Base-by-base conservation (phyloP, 2,797 vertebrate genomes). In the Nasua narica region DNA sequence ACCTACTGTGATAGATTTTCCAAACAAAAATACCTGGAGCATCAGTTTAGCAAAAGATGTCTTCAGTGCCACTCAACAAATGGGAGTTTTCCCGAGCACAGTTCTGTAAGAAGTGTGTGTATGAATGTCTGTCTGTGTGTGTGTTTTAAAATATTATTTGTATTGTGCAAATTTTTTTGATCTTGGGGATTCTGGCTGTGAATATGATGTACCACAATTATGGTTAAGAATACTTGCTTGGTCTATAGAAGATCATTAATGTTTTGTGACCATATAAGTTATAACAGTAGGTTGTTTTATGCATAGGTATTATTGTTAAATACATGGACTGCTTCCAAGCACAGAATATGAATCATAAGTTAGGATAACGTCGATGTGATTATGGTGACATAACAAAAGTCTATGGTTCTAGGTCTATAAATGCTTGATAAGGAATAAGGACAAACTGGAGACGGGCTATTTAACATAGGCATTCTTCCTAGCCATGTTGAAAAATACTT, bases 271-370 rank as follows among this genome's bases (percentile, higher is more conserved):
- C 98, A 97, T 97, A 95, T 94, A 97, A 93, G 96, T 97, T 98
- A 90, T 98, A 98, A 97, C 87, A 90, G 97, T 98, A 95, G 97
- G 87, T 97, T 98, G 95, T 97, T 98, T 97, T 96, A 96, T 98
- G 93, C 98, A 90, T 98, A 98, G 98, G 97, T 98, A 98, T 98
- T 97, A 98, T 95, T 97, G 87, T 98, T 98, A 97, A 98, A 97
- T 97, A 98, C 98, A 97, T 96, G 98, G 97, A 98, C 96, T 97
- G 90, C 97, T 97, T 98, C 95, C 96, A 97, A 96, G 98, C 97
- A 98, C 97, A 97, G 94, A 97, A 89, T 95, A 93, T 94, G 95
- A 97, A 93, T 97, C 88, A 70, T 97, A 97, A 94, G 48, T 97
- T 97, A 97, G 94, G 58, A 83, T 89, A 94, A 97, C 83, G 87